phyloP scores from a whole-genome alignment of 2,888 invertebrate genomes.

The Agrilus biguttatus region DNA sequence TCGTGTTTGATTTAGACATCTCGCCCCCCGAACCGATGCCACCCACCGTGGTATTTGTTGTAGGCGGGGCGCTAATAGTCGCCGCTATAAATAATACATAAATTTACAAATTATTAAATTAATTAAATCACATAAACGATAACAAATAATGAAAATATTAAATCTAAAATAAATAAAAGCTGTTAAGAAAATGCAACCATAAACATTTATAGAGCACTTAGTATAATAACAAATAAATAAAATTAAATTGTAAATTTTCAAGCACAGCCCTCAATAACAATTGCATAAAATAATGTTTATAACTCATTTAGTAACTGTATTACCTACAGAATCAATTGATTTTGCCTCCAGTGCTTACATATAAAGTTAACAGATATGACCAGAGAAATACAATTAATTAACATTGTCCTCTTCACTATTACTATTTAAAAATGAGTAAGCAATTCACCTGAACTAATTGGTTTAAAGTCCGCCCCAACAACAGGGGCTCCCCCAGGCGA shows the following conservation, averaged over 20 bases:
- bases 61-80: slow-evolving; percentile 65
- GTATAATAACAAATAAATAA: neutral
- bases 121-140: too few species aligned
- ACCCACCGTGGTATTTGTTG: slow-evolving; percentile 34
- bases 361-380: neutral
- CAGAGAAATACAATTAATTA: neutral
- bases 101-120: too few species aligned
- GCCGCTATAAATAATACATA: slow-evolving; percentile 35
- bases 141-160: too few species aligned
- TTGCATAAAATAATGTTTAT: too few species aligned
- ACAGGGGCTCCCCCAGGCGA: slow-evolving; percentile 38
- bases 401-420: neutral
- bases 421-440: neutral
- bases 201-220: too few species aligned
- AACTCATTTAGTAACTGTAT: too few species aligned
- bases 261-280: too few species aligned
- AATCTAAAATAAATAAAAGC: too few species aligned
- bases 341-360: too few species aligned
- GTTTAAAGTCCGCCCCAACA: slow-evolving; percentile 46
- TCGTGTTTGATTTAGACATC: slow-evolving; percentile 35
- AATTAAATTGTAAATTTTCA: too few species aligned
- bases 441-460: slow-evolving; percentile 41
- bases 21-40: slow-evolving; percentile 12
- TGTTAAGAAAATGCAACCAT: too few species aligned
- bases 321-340: too few species aligned